phyloP scores from a whole-genome alignment of 1,140 invertebrate species.

The fruit fly (Drosophila melanogaster) region DNA sequence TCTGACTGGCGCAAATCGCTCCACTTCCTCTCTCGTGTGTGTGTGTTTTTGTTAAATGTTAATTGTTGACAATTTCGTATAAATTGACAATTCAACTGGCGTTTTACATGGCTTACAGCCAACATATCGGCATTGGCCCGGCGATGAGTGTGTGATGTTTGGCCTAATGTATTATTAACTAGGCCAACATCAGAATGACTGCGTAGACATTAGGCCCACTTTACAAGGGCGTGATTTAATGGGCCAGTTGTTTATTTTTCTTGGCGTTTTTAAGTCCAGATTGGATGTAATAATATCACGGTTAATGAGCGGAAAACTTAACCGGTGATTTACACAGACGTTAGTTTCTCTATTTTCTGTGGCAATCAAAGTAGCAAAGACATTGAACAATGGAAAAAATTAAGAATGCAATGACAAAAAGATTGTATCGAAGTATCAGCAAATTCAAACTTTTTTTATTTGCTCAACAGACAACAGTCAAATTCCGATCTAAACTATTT shows the following conservation, averaged over 20 bases:
- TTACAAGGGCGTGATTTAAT: slow-evolving; percentile 74
- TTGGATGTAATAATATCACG: slow-evolving; percentile 32
- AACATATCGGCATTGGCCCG: slow-evolving; percentile 39
- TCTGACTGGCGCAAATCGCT: slow-evolving; percentile 44
- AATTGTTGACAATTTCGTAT: slow-evolving; percentile 64
- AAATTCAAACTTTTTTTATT: slow-evolving; percentile 1
- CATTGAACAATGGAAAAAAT: background rate
- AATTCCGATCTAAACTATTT: slow-evolving; percentile 22
- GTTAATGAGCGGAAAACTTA: slow-evolving; percentile 49
- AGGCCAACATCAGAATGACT: slow-evolving; percentile 61
- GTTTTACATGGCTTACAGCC: slow-evolving; percentile 56
- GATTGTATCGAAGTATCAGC: background rate
- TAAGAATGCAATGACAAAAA: background rate
- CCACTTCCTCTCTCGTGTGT: slow-evolving; percentile 31
- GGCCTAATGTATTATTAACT: slow-evolving; percentile 69
- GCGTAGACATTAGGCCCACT: slow-evolving; percentile 50
- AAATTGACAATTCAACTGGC: slow-evolving; percentile 80
- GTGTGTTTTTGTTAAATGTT: slow-evolving; percentile 46
- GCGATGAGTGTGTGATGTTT: slow-evolving; percentile 46
- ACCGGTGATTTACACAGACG: slow-evolving; percentile 45
- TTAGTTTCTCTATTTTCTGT: slow-evolving; percentile 30
- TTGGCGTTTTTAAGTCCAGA: slow-evolving; percentile 6
- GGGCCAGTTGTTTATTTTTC: slow-evolving; percentile 36
- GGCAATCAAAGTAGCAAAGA: slow-evolving; percentile 5
- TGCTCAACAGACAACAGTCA: background rate